Evolutionary conservation across 2,113 vertebrate species (phyloP).

Genomic region (Opisthocomus hoazin): DNA sequence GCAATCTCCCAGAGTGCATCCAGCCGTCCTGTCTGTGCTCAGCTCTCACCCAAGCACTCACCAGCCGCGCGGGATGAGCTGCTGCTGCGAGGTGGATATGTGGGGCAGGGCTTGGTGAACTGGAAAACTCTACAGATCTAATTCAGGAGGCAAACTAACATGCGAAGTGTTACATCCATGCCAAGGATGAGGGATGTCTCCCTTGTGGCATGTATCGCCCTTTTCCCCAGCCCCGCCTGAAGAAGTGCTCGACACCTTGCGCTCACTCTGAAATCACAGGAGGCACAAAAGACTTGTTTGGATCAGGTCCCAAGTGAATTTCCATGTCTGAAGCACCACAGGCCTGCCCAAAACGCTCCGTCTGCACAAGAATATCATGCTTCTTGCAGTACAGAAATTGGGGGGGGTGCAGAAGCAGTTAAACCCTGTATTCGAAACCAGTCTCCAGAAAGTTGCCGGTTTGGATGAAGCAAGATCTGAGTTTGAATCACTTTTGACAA

Average conservation of each 20-base stretch:
- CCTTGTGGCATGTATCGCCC: fast-evolving
- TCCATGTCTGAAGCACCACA: background rate
- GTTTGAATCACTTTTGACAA: background rate
- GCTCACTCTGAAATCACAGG: background rate
- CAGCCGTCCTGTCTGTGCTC: background rate
- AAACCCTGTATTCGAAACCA: background rate
- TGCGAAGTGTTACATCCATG: fast-evolving
- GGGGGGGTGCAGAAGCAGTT: background rate
- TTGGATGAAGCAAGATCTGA: background rate
- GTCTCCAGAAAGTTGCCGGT: background rate
- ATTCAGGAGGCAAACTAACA: background rate
- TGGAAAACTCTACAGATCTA: background rate
- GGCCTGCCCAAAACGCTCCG: background rate
- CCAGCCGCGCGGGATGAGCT: background rate
- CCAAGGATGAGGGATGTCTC: background rate
- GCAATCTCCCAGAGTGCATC: background rate
- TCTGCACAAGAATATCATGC: background rate
- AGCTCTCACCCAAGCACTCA: fast-evolving
- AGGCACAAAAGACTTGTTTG: background rate
- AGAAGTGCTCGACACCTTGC: fast-evolving
- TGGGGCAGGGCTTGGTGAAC: background rate
- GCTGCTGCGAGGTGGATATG: background rate
- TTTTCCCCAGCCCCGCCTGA: fast-evolving
- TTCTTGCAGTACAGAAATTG: background rate
- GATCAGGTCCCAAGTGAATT: background rate